Evolutionary conservation across 92 coral and sea anemone genomes (phyloP).

Genomic region (Epizoanthus stellaris): DNA sequence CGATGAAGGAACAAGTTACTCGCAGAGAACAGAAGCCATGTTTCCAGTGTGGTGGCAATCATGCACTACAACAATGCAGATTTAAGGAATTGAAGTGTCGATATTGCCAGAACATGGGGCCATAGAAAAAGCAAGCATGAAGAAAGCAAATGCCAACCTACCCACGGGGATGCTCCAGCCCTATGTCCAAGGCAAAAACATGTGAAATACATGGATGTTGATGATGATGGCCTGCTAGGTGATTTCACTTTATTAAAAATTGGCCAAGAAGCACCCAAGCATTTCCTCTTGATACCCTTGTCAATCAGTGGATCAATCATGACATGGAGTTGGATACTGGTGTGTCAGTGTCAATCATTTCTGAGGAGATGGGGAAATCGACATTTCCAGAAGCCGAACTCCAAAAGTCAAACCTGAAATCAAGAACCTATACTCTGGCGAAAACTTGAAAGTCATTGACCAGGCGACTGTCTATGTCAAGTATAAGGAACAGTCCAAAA

Average conservation of each 20-base stretch:
- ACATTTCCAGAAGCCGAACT: background rate
- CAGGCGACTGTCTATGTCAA: slow-evolving; percentile 36
- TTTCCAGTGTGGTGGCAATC: slow-evolving; percentile 36
- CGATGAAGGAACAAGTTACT: background rate
- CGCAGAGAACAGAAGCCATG: background rate
- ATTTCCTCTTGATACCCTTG: background rate
- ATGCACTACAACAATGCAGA: slow-evolving; percentile 38
- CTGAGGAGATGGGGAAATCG: background rate
- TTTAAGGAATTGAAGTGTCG: slow-evolving; percentile 37
- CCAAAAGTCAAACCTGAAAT: background rate
- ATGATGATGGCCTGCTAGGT: background rate
- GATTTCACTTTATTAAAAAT: slow-evolving; percentile 2
- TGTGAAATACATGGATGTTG: slow-evolving; percentile 5
- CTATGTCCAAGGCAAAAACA: background rate
- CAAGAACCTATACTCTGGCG: slow-evolving; percentile 56
- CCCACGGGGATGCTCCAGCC: background rate
- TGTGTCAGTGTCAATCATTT: background rate
- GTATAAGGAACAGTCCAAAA: slow-evolving; percentile 32
- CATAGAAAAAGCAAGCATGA: background rate
- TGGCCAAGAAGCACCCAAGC: slow-evolving; percentile 13
- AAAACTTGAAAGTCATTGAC: slow-evolving; percentile 13
- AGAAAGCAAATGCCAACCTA: background rate
- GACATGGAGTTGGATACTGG: background rate
- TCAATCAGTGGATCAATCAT: background rate
- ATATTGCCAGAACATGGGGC: slow-evolving; percentile 21